Base-by-base conservation (phyloP, 2,888 invertebrate species). In the Synanthedon myopaeformis region DNA sequence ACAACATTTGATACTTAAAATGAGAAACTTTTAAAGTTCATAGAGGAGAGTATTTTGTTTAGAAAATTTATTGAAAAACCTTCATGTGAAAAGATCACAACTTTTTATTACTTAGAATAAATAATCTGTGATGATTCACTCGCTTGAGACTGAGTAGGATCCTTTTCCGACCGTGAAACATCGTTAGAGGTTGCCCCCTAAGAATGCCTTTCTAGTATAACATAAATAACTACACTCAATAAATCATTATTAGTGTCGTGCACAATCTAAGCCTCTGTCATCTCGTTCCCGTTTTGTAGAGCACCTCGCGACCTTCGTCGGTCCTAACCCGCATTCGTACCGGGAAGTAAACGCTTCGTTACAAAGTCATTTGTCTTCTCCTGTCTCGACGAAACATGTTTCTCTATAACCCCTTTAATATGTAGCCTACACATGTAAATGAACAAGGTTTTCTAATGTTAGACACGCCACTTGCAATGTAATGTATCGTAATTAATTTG, bases 241-340 rank as follows among this genome's bases (percentile, higher is more conserved):
- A 82, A 74, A 84, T 86, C 84, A 84, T 84, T 81, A 82, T 85
- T 83, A 85, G 69, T 62, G 71, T 64, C 63, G 78, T 69, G 81
- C 65, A 67, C 74, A 67, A 76, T 77, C 72, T 72, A 67, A 71
- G 76, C 66, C 68, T 69, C 63, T 66, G 78, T 72, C 76, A 72
- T 72, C 65, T 74, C 68, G 78, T 74, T 82, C 80, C 82, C 76
- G 76, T 74, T 77, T 74, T 10, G 35, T 35, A 75, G 57, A 63
- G 63, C 62, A 66, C 64, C 60, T 57, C 63, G 63, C 69, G 82
- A 82, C 84, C 84, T 84, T 82, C 76, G 70, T 62, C 60, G 64
- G 62, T 74, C 75, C 76, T 76, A 35, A 74, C 72, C 65, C 67
- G 62, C 65, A 59, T 60, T 59, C 59, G 60, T 63, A 75, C 72